Evolutionary conservation across 2,888 invertebrate species (phyloP).

Genomic region (Morpho helenor): DNA sequence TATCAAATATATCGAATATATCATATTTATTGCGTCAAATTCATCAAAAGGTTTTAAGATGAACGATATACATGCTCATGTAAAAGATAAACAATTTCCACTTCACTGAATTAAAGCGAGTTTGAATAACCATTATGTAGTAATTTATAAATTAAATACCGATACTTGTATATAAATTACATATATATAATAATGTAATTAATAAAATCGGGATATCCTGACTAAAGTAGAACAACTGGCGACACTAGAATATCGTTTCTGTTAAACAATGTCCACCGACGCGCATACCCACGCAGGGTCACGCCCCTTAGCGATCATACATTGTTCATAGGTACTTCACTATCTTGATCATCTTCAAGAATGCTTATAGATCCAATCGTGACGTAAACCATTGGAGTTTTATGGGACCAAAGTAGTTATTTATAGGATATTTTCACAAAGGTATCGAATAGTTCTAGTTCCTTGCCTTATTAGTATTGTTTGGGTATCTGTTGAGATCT

Average conservation of each 20-base stretch:
- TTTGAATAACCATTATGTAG: no score
- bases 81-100: no score
- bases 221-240: conserved; percentile 5
- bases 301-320: conserved; percentile 55
- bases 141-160: no score
- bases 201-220: conserved; percentile 8
- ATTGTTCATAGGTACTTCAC: conserved; percentile 43
- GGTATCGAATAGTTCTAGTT: conserved; percentile 8
- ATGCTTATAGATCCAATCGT: conserved; percentile 33
- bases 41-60: no score
- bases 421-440: conserved; percentile 17
- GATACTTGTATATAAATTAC: no score
- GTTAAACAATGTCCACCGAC: conserved; percentile 72
- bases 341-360: conserved; percentile 51
- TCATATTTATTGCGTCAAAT: no score
- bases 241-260: conserved; percentile 45
- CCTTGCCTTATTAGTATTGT: neutral
- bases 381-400: conserved; percentile 24
- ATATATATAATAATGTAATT: no score
- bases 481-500: no score
- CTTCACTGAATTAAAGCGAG: no score
- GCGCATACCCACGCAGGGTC: conserved; percentile 61
- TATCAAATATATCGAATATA: neutral
- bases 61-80: no score
- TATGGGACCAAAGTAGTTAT: conserved; percentile 17